Percentiles rank a stretch among this genome's conserved stretches.
Conservation (phyloP, 2,797 vertebrate genomes). For the Cyprinodon diabolis region DNA sequence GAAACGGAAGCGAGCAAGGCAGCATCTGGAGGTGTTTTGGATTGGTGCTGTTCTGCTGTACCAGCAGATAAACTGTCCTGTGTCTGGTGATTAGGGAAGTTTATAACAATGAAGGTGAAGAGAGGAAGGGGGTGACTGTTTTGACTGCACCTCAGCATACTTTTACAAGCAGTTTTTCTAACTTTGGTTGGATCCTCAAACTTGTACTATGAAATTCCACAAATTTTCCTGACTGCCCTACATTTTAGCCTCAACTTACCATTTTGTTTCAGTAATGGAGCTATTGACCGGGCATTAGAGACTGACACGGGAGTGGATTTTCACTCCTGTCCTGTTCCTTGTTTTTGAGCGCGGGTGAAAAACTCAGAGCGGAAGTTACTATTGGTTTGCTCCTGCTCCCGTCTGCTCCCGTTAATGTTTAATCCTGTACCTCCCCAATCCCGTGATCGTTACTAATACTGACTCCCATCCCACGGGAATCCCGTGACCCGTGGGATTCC, state of each 20-base stretch:
- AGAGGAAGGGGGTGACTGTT: background rate
- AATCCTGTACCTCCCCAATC: too few species aligned
- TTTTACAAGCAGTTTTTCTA: background rate
- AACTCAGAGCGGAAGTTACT: too few species aligned
- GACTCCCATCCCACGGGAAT: too few species aligned
- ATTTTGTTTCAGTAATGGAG: background rate
- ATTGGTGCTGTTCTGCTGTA: constrained; percentile 1
- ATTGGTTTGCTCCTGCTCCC: too few species aligned
- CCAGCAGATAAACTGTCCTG: background rate
- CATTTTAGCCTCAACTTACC: background rate
- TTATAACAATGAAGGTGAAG: constrained; percentile 13
- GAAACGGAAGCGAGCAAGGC: constrained; percentile 11
- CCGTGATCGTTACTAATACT: too few species aligned
- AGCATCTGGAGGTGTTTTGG: constrained; percentile 23
- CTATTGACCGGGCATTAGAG: too few species aligned
- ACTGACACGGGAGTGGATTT: too few species aligned
- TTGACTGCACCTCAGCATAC: background rate
- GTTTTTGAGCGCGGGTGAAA: too few species aligned
- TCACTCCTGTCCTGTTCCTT: too few species aligned
- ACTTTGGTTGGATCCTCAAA: background rate
- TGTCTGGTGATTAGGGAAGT: constrained; percentile 21
- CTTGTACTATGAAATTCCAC: background rate
- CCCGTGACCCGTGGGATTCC: too few species aligned
- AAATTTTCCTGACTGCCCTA: background rate
- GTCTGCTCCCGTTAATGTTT: too few species aligned